Evolutionary conservation across 2,797 vertebrate genomes (phyloP), one percentile per base, ranked within the genome.

Genomic region (Tiaroga cobitis): DNA sequence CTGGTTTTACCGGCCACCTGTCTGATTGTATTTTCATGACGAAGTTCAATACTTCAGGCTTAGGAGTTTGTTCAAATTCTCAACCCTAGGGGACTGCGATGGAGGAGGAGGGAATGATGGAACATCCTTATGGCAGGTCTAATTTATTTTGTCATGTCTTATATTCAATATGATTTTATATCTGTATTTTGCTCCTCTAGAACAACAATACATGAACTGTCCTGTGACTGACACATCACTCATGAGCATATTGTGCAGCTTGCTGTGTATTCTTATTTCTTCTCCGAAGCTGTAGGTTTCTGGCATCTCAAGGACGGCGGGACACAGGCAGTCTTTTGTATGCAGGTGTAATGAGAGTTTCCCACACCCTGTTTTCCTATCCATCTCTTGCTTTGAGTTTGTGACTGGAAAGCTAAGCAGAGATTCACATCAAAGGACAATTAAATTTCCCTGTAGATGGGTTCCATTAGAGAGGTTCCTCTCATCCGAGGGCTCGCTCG

Each of bases 361-460:
- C 73, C 59, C 86, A 84, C 72, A 85, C 76, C 81, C 75, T 82
- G 68, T 82, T 87, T 86, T 82, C 51, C 77, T 46, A 84, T 85
- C 79, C 77, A 63, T 85, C 61, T 65, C 74, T 67, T 32, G 51
- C 26, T 79, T 56, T 72, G 56, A 80, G 77, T 74, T 86, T 90
- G 89, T 89, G 90, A 91, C 89, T 69, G 85, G 90, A 89, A 89
- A 89, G 84, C 86, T 86, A 86, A 90, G 82, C 81, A 89, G 91
- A 80, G 79, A 72, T 83, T 88, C 70, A 51, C 87, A 73, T 73
- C 61, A 74, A 63, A 51, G 75, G 88, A 67, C 84, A 87, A 85
- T 88, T 84, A 86, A 77, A 78, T 78, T 69, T 75, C 79, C 85
- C 76, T 34, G 80, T 80, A 86, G 82, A 89, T 67, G 82, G 85